Conservation (phyloP, 2,113 vertebrate species). For the Pseudorasbora parva region DNA sequence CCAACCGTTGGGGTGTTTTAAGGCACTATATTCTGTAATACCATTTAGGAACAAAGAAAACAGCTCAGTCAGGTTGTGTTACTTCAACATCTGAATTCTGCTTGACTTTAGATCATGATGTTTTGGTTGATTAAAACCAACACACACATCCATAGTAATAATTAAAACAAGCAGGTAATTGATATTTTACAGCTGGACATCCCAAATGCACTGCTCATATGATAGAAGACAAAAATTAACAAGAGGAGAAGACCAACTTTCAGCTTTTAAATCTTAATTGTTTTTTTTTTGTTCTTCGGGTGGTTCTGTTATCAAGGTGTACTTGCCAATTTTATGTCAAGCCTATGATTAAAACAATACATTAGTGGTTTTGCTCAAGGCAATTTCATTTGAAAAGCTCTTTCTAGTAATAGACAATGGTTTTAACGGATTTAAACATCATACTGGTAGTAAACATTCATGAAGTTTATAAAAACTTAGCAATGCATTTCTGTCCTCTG, state of each 20-base stretch:
- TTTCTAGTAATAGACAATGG: not conserved
- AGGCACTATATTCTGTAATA: not conserved
- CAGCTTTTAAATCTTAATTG: not conserved
- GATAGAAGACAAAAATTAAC: not conserved
- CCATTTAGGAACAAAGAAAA: not conserved
- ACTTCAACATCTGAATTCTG: not conserved
- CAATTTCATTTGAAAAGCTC: not conserved
- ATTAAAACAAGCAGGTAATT: not conserved
- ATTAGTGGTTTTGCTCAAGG: not conserved
- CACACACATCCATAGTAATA: not conserved
- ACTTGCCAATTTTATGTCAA: not conserved
- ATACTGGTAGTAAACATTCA: not conserved
- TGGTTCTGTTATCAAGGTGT: not conserved
- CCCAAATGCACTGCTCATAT: not conserved
- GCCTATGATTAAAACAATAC: not conserved
- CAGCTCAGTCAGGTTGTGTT: not conserved
- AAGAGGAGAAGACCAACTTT: not conserved
- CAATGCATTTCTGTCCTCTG: no score
- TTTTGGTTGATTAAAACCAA: not conserved
- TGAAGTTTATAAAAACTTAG: not conserved
- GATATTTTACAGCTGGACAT: not conserved
- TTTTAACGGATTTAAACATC: not conserved
- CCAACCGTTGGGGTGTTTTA: not conserved
- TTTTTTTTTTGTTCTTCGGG: not conserved
- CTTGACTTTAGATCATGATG: not conserved